Evolutionary conservation across 2,113 vertebrate genomes (phyloP), one percentile per base, ranked within the genome.

Genomic region (Ailurus styani): DNA sequence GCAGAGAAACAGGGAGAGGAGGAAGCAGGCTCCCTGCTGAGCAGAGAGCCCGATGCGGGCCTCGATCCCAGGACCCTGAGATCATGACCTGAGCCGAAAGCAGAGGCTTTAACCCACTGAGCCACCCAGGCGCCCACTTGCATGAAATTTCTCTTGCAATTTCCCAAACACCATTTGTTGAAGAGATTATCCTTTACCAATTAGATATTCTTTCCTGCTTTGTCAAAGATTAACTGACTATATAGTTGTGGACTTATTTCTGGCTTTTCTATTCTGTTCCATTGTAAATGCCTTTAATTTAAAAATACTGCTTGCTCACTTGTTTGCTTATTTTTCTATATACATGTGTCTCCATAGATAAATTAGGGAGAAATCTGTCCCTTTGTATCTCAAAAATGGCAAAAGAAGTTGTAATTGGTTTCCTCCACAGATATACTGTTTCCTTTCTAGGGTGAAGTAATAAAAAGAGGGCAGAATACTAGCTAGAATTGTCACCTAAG

Each of bases 361-460:
- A 85, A 89, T 85, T 82, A 91, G 8, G 20, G n/a, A 85, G 27
- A 95, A 93, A 96, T 81, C 29, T 90, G 34, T 83, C 47, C 37
- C 31, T 96, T 97, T 83, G 52, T 72, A 90, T 93, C 82, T 31
- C 72, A 96, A 50, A 93, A 82, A 93, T 75, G 45, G 12, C 37
- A 47, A 89, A 85, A 47, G 40, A 89, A 84, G 20, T 83, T 64
- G 14, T 84, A 72, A 89, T 78, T 95, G 45, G 8, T 75, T 85
- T 88, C 91, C 21, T 95, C 10, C 77, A 88, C 23, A 45, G n/a
- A 93, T 66, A 81, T 6, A 79, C 12, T 79, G 7, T 93, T 95
- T 91, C 47, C 17, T 85, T 40, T n/a, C 25, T 60, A 13, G 25
- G 18, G 11, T 20, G 50, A 93, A 73, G n/a, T 47, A 77, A 66